These are phyloP conservation scores for Palaemon carinicauda DNA, from an alignment of 1,140 invertebrate genomes.

Conservation along the genomic window DNA sequence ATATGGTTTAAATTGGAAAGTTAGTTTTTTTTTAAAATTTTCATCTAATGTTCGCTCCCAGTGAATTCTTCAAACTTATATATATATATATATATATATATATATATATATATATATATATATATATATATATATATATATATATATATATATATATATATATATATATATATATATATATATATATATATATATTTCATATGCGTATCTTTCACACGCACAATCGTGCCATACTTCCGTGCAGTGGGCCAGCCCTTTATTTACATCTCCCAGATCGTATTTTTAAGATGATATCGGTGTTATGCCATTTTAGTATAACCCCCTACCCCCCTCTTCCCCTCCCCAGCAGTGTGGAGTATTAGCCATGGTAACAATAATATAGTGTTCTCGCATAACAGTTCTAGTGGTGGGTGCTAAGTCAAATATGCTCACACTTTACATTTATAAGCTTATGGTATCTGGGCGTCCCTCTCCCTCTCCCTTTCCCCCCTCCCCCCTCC, in stretches of 20 bases:
- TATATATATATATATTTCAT: neutral
- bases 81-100: too few relatives aligned
- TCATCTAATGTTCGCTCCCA: too few relatives aligned
- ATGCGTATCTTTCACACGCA: neutral
- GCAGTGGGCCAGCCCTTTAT: too few relatives aligned
- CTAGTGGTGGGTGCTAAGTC: constrained; percentile 26
- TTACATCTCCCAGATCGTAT: too few relatives aligned
- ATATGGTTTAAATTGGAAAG: too few relatives aligned
- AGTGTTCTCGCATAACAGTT: neutral
- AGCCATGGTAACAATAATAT: neutral
- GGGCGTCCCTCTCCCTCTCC: neutral
- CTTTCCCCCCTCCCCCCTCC: neutral
- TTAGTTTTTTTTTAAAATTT: too few relatives aligned
- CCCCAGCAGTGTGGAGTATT: neutral
- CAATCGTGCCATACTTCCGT: too few relatives aligned
- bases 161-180: neutral
- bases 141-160: neutral
- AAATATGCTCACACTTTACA: constrained; percentile 16
- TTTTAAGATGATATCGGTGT: too few relatives aligned
- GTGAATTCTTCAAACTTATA: too few relatives aligned
- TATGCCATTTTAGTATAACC: neutral
- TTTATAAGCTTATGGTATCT: constrained; percentile 20
- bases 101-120: too few relatives aligned
- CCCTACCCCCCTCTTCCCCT: neutral
- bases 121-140: too few relatives aligned